A percentile compares a stretch with the other conserved stretches of the same genome.
Conservation (phyloP, 2,113 vertebrate species). For the Chrysochloris asiatica region DNA sequence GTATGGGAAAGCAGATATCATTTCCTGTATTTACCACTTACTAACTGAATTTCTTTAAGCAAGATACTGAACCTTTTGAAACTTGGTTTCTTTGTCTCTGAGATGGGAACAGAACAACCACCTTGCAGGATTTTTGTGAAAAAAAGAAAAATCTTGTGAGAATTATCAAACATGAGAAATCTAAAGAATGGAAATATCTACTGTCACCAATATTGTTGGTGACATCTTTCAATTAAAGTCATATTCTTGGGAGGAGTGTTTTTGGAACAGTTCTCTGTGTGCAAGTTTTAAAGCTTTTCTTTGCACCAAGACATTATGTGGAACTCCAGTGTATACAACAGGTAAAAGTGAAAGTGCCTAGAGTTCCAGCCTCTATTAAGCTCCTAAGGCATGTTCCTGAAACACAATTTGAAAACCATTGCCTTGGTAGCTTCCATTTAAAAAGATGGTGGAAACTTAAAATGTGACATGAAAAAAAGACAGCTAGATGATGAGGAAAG, state of each 20-base stretch:
- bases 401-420: slow-evolving; percentile 28
- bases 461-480: not conserved
- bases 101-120: not conserved
- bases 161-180: not conserved
- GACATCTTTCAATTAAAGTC: not conserved
- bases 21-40: not conserved
- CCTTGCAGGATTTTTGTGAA: not conserved
- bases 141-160: not conserved
- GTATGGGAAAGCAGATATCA: not conserved
- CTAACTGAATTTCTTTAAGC: not conserved
- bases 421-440: not conserved
- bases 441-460: slow-evolving; percentile 1
- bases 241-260: not conserved
- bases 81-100: slow-evolving; percentile 8
- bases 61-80: not conserved
- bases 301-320: not conserved
- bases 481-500: slow-evolving; percentile 5
- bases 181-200: not conserved
- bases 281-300: not conserved
- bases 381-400: not conserved
- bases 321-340: not conserved
- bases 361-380: not conserved
- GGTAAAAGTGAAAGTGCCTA: not conserved
- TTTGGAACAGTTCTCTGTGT: not conserved
- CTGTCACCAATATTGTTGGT: not conserved